phyloP scores from a whole-genome alignment of 2,888 invertebrate genomes.

The Synanthedon andrenaeformis region DNA sequence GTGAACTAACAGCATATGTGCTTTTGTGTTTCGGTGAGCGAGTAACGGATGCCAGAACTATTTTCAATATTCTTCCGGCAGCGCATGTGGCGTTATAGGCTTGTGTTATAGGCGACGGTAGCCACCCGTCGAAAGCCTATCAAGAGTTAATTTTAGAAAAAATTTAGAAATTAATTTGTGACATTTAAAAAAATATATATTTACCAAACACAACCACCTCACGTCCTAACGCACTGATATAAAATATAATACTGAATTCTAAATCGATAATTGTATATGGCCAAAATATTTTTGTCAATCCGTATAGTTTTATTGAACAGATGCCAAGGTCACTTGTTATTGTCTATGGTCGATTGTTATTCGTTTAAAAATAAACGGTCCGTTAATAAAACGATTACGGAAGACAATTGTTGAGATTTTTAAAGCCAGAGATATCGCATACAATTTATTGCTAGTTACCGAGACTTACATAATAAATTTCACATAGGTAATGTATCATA shows the following conservation, averaged over 20 bases:
- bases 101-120: too few species aligned
- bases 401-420: neutral
- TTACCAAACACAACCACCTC: slow-evolving; percentile 1
- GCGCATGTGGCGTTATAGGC: too few species aligned
- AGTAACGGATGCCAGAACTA: too few species aligned
- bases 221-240: slow-evolving; percentile 3
- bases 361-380: neutral
- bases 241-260: slow-evolving; percentile 4
- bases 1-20: too few species aligned
- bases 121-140: too few species aligned
- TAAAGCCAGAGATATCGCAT: neutral
- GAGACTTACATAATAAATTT: too few species aligned
- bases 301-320: slow-evolving; percentile 9
- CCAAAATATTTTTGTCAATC: slow-evolving; percentile 2
- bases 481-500: too few species aligned
- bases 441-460: neutral
- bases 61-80: too few species aligned
- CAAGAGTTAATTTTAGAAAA: too few species aligned
- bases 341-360: neutral
- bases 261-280: slow-evolving; percentile 2
- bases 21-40: too few species aligned
- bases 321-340: slow-evolving; percentile 11
- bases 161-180: too few species aligned
- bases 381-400: neutral
- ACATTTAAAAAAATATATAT: neutral